Percentiles rank a stretch among this genome's conserved stretches.
Conservation (phyloP, 1,140 invertebrate species). For the Leptoteleia sp. region DNA sequence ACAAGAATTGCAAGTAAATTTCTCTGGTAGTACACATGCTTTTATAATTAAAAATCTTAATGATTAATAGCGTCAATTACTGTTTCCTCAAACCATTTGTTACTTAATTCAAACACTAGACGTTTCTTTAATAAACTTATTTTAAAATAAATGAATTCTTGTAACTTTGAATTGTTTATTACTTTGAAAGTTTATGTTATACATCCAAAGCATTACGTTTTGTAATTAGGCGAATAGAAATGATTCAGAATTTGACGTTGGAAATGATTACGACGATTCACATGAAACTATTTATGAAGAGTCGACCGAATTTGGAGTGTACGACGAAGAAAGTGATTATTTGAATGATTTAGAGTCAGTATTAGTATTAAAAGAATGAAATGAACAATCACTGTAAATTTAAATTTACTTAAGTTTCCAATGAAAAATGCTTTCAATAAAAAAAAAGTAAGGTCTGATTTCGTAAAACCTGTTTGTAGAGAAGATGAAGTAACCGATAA, state of each 20-base stretch:
- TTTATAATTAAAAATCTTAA: slow-evolving; percentile 12
- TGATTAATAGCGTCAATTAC: no score
- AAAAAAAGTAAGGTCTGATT: slow-evolving; percentile 1
- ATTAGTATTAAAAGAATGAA: slow-evolving; percentile 11
- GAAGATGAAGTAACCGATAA: slow-evolving; percentile 50
- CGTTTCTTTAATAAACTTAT: not conserved
- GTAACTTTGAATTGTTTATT: not conserved
- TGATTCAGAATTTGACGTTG: slow-evolving; percentile 16
- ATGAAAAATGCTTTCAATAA: not conserved
- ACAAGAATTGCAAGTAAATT: slow-evolving; percentile 73
- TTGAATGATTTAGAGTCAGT: slow-evolving; percentile 65
- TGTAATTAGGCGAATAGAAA: slow-evolving; percentile 34
- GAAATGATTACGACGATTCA: slow-evolving; percentile 29
- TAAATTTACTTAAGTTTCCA: not conserved
- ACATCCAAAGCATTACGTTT: slow-evolving; percentile 24
- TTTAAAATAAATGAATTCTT: not conserved
- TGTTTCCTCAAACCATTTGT: no score
- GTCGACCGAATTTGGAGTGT: slow-evolving; percentile 44
- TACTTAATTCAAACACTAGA: no score
- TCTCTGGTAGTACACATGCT: slow-evolving; percentile 51
- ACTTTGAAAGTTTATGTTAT: slow-evolving; percentile 9
- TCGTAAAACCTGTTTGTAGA: slow-evolving; percentile 40
- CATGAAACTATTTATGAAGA: slow-evolving; percentile 65
- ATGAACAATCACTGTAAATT: not conserved
- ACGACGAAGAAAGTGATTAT: slow-evolving; percentile 43